Evolutionary conservation across 2,113 vertebrate species (phyloP), one percentile per base, ranked within the genome.

Genomic region (Eupsittula cactorum): DNA sequence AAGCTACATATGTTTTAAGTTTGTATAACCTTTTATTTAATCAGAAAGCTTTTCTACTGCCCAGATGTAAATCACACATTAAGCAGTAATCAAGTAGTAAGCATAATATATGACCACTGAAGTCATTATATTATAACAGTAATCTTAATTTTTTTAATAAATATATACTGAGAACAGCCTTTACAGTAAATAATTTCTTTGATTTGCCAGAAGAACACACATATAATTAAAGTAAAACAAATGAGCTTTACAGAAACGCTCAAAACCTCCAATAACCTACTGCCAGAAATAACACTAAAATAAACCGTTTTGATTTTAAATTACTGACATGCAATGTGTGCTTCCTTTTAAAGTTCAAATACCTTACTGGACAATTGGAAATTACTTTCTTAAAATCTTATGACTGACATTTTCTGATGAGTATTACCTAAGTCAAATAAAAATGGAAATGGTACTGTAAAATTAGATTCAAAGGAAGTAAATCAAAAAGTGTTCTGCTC

Each of bases 401-500:
- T 62, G 35, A 69, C 7, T 82, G 60, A 49, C 15, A 21, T 84
- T 81, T 88, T 81, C 76, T 55, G 28, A 81, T 39, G 78, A 88
- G 27, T 75, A 79, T 47, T 79, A 65, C 69, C 60, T 69, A 82
- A 41, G 82, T 64, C 16, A 59, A 95, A 53, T 14, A 73, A 47
- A 92, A 78, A 85, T 67, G 24, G 35, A 92, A 90, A 69, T 6
- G 3, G 5, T 59, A 52, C 31, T 79, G 21, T 77, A 91, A 96
- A 95, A 93, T 92, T 78, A 95, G 57, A 90, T 14, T 68, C 15
- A 82, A 87, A 86, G 71, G 55, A 88, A 90, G 79, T 29, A 88
- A 85, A 94, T 49, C 9, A 70, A 82, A 80, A 81, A 75, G 27
- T 47, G 23, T 77, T 90, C 60, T 92, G 37, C 50, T 93, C 71